Evolutionary conservation across 2,113 vertebrate genomes (phyloP).

Genomic region (Takifugu flavidus): DNA sequence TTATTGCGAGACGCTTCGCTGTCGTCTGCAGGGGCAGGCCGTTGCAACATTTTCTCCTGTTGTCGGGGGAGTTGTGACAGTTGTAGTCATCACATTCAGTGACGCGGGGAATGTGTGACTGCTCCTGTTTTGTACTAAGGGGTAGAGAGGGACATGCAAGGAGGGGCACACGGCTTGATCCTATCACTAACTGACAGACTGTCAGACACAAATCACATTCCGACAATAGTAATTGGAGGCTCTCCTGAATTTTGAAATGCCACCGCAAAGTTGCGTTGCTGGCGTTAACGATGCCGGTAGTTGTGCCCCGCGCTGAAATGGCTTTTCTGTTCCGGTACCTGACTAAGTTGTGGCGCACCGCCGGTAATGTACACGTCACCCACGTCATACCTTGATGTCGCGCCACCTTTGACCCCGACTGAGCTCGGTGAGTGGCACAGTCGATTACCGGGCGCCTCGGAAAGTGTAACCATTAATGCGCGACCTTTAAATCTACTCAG

Average conservation of each 20-base stretch:
- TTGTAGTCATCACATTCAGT: conserved; percentile 47
- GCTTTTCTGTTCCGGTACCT: conserved; percentile 12
- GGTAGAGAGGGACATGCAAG: conserved; percentile 6
- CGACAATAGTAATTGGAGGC: conserved; percentile 46
- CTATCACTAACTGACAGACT: conserved; percentile 26
- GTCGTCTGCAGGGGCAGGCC: conserved; percentile 40
- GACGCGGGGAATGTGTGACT: conserved; percentile 36
- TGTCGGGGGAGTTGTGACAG: conserved; percentile 37
- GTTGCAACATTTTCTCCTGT: conserved; percentile 30
- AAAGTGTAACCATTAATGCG: conserved; percentile 47
- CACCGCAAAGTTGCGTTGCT: conserved; percentile 21
- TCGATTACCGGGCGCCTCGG: conserved; percentile 40
- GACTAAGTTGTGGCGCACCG: background rate
- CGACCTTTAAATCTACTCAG: conserved; percentile 60
- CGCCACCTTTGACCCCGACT: conserved; percentile 42
- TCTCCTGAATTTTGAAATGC: conserved; percentile 21
- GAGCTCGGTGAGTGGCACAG: conserved; percentile 26
- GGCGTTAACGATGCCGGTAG: conserved; percentile 17
- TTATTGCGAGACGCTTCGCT: conserved; percentile 28
- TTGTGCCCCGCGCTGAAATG: conserved; percentile 9
- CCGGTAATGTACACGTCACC: conserved; percentile 38
- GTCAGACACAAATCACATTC: conserved; percentile 36
- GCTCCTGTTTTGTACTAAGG: conserved; percentile 11
- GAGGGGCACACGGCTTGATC: conserved; percentile 25
- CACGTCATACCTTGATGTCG: conserved; percentile 18